Percentiles rank a stretch among this genome's conserved stretches.
Evolutionary conservation across 2,113 vertebrate genomes (phyloP).

Genomic region (Engraulis encrasicolus): DNA sequence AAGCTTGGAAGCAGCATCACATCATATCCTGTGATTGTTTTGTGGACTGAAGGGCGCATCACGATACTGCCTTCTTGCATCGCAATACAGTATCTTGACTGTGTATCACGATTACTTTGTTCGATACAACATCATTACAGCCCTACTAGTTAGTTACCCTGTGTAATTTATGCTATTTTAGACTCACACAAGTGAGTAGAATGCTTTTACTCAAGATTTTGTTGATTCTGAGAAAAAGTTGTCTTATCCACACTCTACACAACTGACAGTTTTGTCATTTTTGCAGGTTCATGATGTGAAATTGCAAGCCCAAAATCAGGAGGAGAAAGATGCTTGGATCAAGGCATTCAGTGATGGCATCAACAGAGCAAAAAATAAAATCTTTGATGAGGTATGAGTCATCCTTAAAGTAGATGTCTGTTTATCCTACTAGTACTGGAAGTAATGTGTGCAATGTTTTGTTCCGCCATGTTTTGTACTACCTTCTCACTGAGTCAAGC

Average conservation of each 20-base stretch:
- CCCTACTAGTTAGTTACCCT: too few relatives aligned
- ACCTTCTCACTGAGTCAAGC: too few relatives aligned
- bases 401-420: not conserved
- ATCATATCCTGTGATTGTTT: too few relatives aligned
- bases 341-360: constrained; percentile 90
- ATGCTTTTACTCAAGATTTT: not conserved
- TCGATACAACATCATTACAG: too few relatives aligned
- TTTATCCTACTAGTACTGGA: too few relatives aligned
- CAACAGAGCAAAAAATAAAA: constrained; percentile 89
- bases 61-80: too few relatives aligned
- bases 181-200: not conserved
- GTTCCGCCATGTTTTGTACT: too few relatives aligned
- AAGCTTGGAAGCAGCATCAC: too few relatives aligned
- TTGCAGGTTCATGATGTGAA: constrained; percentile 89
- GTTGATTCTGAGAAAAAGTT: not conserved
- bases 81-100: too few relatives aligned
- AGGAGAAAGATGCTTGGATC: constrained; percentile 95
- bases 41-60: too few relatives aligned
- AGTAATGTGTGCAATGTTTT: too few relatives aligned
- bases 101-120: too few relatives aligned
- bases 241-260: not conserved
- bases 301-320: constrained; percentile 82
- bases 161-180: not conserved
- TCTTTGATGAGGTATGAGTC: constrained; percentile 88
- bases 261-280: constrained; percentile 25